Evolutionary conservation across 2,888 invertebrate species (phyloP), one percentile per base, ranked within the genome.

Genomic region (Apamea crenata): DNA sequence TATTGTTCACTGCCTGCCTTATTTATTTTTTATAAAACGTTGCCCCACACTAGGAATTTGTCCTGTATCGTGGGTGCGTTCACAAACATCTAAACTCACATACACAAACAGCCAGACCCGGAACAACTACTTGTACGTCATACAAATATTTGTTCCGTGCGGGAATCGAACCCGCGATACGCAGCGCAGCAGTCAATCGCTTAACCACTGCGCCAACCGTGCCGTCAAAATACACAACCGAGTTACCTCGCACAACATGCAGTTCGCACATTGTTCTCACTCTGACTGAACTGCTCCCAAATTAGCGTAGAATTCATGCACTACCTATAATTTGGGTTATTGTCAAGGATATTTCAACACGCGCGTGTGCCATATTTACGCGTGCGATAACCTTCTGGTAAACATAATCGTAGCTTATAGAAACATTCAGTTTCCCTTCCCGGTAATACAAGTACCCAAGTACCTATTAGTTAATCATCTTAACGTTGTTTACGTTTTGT

Each of bases 401-500:
- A 93, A 93, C 91, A 91, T 82, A 74, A 70, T 81, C 68, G 53
- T 83, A 85, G 90, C 86, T 91, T 91, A 87, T 89, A 90, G 81
- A 89, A 91, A 89, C 89, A 87, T 84, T 77, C 71, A 70, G 74
- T 73, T 88, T 87, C 88, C 77, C 86, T 89, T 88, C 86, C 74
- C 63, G 80, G 87, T 84, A 87, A 66, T 47, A 36, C 50, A 69
- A 72, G 72, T 68, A 84, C 68, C 40, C 77, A 61, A 72, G 72
- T 71, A 84, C 72, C 40, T 77, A 61, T 65, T 80, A 84, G 84
- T 88, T 89, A 86, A 87, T 88, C 84, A 88, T 91, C 75, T 74
- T 81, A 87, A 83, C 84, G 77, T 82, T 86, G 81, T 84, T 89
- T 84, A 85, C 53, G 76, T 32, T 79, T 79, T 83, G 82, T 83